Evolutionary conservation across 23 tunicate species (phyloP).

Genomic region (Oikopleura albicans): DNA sequence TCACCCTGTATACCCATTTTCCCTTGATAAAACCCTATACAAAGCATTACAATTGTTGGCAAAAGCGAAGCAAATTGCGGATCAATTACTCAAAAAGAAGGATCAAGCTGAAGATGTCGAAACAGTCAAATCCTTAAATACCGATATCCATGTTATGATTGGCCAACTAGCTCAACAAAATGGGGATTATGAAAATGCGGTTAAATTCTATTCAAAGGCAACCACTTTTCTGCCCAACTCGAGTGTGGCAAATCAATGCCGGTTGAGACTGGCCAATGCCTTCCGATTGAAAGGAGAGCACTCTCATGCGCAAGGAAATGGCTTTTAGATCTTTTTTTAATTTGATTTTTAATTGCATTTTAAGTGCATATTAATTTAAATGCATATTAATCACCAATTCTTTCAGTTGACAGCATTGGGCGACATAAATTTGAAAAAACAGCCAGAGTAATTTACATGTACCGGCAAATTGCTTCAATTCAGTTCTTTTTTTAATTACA

Average conservation of each 20-base stretch:
- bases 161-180: neutral
- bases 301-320: neutral
- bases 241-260: neutral
- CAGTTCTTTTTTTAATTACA: too few relatives aligned
- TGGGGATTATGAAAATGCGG: neutral
- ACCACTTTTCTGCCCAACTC: neutral
- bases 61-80: neutral
- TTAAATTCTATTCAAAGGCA: neutral
- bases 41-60: neutral
- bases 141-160: neutral
- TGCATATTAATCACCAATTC: too few relatives aligned
- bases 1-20: too few relatives aligned
- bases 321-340: too few relatives aligned
- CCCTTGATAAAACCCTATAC: too few relatives aligned
- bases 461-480: too few relatives aligned
- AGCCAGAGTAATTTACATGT: too few relatives aligned
- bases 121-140: neutral
- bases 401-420: too few relatives aligned
- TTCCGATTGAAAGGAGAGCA: neutral
- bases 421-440: too few relatives aligned
- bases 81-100: neutral
- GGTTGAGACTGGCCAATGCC: neutral
- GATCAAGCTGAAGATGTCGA: neutral
- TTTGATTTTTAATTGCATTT: too few relatives aligned
- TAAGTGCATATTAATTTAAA: too few relatives aligned